phyloP scores from a whole-genome alignment of 2,113 vertebrate genomes.

The Polyodon spathula region DNA sequence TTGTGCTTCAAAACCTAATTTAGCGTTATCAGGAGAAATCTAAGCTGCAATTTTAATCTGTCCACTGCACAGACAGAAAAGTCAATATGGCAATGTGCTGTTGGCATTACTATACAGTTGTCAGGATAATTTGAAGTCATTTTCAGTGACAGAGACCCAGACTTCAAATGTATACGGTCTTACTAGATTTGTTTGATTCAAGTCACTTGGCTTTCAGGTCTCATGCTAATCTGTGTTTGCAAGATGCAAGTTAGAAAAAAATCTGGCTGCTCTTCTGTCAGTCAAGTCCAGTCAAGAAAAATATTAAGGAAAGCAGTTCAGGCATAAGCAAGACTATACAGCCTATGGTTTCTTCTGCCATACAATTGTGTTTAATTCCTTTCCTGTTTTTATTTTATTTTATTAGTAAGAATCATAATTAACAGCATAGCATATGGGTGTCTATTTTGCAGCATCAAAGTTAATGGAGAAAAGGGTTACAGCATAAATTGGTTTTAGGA shows the following conservation, averaged over 20 bases:
- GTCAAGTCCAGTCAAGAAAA: conserved; percentile 11
- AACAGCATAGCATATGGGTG: no score
- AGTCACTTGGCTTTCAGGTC: conserved; percentile 1
- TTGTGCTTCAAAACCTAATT: conserved; percentile 11
- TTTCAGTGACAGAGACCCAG: conserved; percentile 26
- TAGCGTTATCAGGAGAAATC: conserved; percentile 16
- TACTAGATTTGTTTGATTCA: conserved; percentile 11
- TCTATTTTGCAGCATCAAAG: no score
- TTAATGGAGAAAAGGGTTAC: no score
- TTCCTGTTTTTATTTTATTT: no score
- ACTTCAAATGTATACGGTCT: conserved; percentile 5
- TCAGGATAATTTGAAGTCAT: conserved; percentile 25
- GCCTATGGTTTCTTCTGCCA: no score
- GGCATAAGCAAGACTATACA: no score
- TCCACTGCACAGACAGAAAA: conserved; percentile 20
- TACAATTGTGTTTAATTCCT: no score
- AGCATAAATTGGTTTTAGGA: background rate
- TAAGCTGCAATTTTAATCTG: conserved; percentile 18
- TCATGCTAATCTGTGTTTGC: background rate
- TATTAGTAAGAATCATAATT: no score
- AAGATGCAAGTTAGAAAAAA: background rate
- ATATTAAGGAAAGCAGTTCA: no score
- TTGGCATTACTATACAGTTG: conserved; percentile 18
- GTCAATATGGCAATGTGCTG: conserved; percentile 25
- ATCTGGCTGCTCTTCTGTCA: conserved; percentile 1